A percentile compares a stretch with the other conserved stretches of the same genome.
Conservation (phyloP, 2,113 vertebrate genomes). For the Turdus rufiventris region DNA sequence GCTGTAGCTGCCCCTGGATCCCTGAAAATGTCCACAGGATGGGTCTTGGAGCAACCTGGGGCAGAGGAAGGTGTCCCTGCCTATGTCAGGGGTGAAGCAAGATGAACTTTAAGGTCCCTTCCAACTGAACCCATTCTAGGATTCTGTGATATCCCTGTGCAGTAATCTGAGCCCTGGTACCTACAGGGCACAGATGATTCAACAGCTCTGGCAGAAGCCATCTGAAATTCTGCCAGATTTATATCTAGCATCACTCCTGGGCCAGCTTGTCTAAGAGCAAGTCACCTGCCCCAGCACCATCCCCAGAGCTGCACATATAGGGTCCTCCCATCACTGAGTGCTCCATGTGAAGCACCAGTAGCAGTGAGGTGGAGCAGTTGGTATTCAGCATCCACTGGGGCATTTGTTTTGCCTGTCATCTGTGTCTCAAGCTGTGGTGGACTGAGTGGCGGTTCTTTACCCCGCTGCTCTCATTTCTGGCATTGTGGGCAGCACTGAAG, state of each 20-base stretch:
- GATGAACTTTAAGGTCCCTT: not conserved
- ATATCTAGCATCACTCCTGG: not conserved
- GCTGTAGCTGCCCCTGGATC: not conserved
- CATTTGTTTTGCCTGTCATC: not conserved
- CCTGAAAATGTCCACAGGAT: accelerated
- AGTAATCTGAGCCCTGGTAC: not conserved
- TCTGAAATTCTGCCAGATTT: not conserved
- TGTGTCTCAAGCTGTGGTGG: accelerated
- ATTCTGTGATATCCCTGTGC: not conserved
- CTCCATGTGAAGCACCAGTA: not conserved
- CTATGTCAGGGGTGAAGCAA: too few species aligned
- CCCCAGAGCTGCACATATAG: accelerated
- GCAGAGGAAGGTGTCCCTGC: not conserved
- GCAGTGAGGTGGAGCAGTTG: not conserved
- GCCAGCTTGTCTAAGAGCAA: accelerated
- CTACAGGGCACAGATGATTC: not conserved
- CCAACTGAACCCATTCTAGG: not conserved
- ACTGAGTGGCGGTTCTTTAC: not conserved
- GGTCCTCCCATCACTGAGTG: accelerated
- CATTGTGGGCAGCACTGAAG: accelerated
- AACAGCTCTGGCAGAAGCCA: not conserved
- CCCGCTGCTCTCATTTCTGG: not conserved
- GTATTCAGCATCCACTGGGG: not conserved
- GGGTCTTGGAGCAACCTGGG: accelerated
- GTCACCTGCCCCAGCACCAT: not conserved